Evolutionary conservation across 53 echinoderm and acorn worm species (phyloP).

Genomic region (Echinometra lucunter): DNA sequence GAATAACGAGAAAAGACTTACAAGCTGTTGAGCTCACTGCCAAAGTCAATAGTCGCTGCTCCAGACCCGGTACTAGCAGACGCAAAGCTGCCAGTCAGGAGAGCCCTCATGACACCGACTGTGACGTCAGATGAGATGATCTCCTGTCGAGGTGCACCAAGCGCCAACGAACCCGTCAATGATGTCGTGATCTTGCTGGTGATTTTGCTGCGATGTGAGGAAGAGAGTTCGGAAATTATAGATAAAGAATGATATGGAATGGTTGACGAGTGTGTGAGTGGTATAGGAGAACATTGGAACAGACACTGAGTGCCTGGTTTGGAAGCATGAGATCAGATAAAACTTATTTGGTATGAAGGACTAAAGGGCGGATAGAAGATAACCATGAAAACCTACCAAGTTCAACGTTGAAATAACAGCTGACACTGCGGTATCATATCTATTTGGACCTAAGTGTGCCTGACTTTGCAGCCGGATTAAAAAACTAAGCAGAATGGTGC

Average conservation of each 20-base stretch:
- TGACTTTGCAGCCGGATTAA: too few species aligned
- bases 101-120: slow-evolving; percentile 65
- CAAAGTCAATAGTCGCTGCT: slow-evolving; percentile 77
- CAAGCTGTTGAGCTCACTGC: slow-evolving; percentile 74
- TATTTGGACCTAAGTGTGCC: too few species aligned
- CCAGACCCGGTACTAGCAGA: slow-evolving; percentile 69
- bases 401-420: too few species aligned
- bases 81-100: slow-evolving; percentile 72
- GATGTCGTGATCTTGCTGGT: slow-evolving; percentile 67
- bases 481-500: too few species aligned
- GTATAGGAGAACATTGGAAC: too few species aligned
- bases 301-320: too few species aligned
- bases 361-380: too few species aligned
- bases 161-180: slow-evolving; percentile 64
- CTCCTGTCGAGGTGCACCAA: slow-evolving; percentile 78
- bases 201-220: slow-evolving; percentile 70
- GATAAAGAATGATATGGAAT: not conserved
- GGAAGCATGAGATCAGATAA: too few species aligned
- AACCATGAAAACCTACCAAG: too few species aligned
- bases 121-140: slow-evolving; percentile 62
- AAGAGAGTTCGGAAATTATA: not conserved
- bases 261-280: too few species aligned
- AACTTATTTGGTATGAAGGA: too few species aligned
- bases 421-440: too few species aligned
- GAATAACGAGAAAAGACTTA: slow-evolving; percentile 65